Base-by-base conservation (phyloP, 2,888 invertebrate genomes). In the Phragmatobia fuliginosa region DNA sequence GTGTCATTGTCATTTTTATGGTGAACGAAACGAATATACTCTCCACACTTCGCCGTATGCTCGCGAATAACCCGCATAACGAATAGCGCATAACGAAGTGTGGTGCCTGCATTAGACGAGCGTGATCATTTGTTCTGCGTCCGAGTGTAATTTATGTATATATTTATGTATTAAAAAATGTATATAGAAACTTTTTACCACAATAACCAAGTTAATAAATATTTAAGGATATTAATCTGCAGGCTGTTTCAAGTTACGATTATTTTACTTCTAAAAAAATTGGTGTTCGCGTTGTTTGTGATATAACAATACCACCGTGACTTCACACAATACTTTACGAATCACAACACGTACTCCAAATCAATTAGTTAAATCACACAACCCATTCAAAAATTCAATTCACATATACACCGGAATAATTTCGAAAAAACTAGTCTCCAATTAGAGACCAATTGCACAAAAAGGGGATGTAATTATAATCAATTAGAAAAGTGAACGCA, bases 401-500 rank as follows among this genome's bases (percentile, higher is more conserved):
- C 80, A 79, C 75, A 60, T 4, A 73, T 75, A 68, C 31, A 52
- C 52, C 25, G 36, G 73, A 78, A 81, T 78, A 74, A 74, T 74
- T 45, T 74, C 70, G 38, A 71, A 78, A 80, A 78, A 81, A 77
- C 78, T 79, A 75, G 65, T 68, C 71, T 61, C 76, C 83, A 86
- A 85, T 87, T 86, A 86, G 75, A 81, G 76, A 72, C 71, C 80
- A 82, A 82, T 86, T 84, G 67, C 69, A 71, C 61, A 82, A 79
- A 82, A 80, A 74, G 83, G 80, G 84, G 82, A 84, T 80, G 73
- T 76, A 89, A 91, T 93, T 90, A 89, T 89, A 88, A 90, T 88
- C 92, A 93, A 92, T 93, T 93, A 92, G 91, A 80, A 83, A 84
- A 84, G 70, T 67, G 70, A 69, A 68, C 79, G 77, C 77, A 62